Conservation (phyloP, 2,113 vertebrate genomes). For the Ciconia maguari region DNA sequence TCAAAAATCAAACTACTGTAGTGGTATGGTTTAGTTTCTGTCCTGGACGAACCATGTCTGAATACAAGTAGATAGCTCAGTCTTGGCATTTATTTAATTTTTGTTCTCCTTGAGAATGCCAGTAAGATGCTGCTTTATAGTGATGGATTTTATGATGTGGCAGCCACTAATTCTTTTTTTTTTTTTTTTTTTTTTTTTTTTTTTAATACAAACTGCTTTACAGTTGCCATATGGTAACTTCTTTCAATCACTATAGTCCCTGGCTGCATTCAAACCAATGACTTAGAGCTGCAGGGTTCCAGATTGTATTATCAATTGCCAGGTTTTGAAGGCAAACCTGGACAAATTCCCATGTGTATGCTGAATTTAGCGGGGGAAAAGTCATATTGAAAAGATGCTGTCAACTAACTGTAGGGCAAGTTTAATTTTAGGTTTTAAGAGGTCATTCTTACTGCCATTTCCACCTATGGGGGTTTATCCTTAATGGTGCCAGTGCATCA, state of each 20-base stretch:
- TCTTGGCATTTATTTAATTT: not conserved
- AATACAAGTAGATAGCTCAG: not conserved
- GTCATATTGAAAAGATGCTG: not conserved
- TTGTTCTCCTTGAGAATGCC: not conserved
- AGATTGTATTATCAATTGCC: not conserved
- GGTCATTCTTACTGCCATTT: not conserved
- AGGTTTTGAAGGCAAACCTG: not conserved
- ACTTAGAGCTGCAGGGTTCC: not conserved
- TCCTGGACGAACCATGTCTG: not conserved
- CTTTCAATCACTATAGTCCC: not conserved
- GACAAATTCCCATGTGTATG: not conserved
- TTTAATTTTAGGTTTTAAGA: not conserved
- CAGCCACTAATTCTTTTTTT: not conserved
- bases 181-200: not conserved
- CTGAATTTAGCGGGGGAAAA: not conserved
- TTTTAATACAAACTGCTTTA: not conserved
- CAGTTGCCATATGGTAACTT: not conserved
- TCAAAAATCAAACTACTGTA: not conserved
- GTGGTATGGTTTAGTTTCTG: not conserved
- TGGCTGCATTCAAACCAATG: not conserved
- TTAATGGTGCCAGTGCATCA: not conserved
- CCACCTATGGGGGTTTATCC: not conserved
- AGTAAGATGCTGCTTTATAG: not conserved
- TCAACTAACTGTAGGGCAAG: not conserved
- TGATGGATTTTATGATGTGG: not conserved